Evolutionary conservation across 64 coral and sea anemone genomes (phyloP), one percentile per base, ranked within the genome.

Genomic region (Stichodactyla mertensii): DNA sequence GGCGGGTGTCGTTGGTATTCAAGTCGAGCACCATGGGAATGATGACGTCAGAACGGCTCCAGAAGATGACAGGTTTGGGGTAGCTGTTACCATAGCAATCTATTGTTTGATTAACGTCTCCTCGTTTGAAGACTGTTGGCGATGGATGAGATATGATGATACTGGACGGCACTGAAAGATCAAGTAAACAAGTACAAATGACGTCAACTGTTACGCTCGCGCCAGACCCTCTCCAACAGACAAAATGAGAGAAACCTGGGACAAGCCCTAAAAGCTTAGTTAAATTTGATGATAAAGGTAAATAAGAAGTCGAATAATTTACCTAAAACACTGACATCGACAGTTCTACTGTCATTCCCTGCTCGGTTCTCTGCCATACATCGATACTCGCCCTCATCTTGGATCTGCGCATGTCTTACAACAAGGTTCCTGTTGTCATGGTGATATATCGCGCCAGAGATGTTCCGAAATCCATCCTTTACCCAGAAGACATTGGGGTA

Each of bases 21-120:
- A 60, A 0, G 7, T 56, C 6, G 6, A 56, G 2, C 6, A 84
- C 31, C 0, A 51, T 10, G 4, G 64, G 86, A 88, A 92, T 78
- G 6, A 19, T 57, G 54, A 52, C 8, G 10, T 57, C 62, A 19
- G 62, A 51, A 55, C 54, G 57, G 15, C 14, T 77, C 91, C 91
- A 92, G 22, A 4, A 16, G 16, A 92, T 19, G 57, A 18, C 16
- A 8, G 80, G 86, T 12, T 51, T 54, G 8, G 86, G 91, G 27
- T 92, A 55, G 6, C 91, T 86, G 82, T 66, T 85, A 27, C 86
- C 91, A 67, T 78, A 64, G 56, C 91, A 92, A 15, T 78, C 82
- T 26, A 92, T 67, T 70, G 64, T 59, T 31, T 83, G 28, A 61
- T 88, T 80, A 13, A 9, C 57, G 15, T 9, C 82, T 52, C 57